These are phyloP conservation scores for Ophion slaviceki DNA, from an alignment of 2,888 invertebrate genomes.

Conservation along the genomic window DNA sequence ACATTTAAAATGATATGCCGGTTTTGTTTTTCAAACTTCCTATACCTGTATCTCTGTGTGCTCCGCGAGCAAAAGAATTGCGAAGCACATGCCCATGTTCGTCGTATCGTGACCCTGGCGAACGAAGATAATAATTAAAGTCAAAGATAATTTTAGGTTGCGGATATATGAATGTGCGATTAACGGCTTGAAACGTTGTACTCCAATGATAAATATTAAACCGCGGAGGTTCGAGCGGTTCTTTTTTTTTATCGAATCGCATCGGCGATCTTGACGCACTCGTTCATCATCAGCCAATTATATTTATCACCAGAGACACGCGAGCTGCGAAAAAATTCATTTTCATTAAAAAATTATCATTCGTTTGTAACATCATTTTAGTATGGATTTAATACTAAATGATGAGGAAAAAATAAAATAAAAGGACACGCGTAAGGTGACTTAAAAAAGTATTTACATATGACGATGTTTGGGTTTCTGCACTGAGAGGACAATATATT, in stretches of 20 bases:
- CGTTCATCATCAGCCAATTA: no score
- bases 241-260: no score
- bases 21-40: background rate
- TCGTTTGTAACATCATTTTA: no score
- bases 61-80: slow-evolving; percentile 63
- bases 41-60: slow-evolving; percentile 63
- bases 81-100: slow-evolving; percentile 57
- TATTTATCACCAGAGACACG: no score
- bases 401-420: no score
- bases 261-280: no score
- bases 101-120: slow-evolving; percentile 66
- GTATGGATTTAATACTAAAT: no score
- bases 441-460: background rate
- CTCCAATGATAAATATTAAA: no score
- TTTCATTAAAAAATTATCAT: no score
- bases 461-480: background rate
- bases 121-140: slow-evolving; percentile 2
- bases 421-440: background rate
- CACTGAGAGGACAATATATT: no score
- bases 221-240: no score
- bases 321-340: background rate
- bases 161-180: background rate
- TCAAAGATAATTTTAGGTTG: background rate
- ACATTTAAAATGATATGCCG: background rate
- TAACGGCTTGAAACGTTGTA: background rate